Base-by-base conservation (phyloP, 1,140 invertebrate species). In the Pteromalus puparum region DNA sequence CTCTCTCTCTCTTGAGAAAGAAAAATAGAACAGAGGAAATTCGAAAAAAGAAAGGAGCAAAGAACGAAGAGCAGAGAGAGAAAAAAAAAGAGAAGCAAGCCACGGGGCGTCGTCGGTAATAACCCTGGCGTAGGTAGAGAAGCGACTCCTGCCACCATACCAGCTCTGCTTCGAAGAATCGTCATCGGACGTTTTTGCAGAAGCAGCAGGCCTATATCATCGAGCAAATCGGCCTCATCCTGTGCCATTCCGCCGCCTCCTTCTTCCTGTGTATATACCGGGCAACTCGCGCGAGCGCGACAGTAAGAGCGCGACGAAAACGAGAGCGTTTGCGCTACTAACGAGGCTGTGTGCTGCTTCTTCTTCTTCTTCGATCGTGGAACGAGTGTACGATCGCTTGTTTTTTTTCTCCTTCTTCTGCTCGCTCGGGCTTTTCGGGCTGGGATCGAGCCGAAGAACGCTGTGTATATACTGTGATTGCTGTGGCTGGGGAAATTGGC, bases 221-320 rank as follows among this genome's bases (percentile, higher is more conserved):
- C 78, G 78, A 48, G 79, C 76, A 85, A 85, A 85, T 85, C 65
- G 83, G 72, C 68, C 79, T 80, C 83, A 84, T 84, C 83, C 83
- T 84, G 83, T 84, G 70, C 15, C 77, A n/a, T 24, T 72, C 68
- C 53, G n/a, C 68, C 77, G 67, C 67, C 77, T 26, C 77, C 83
- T 38, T 53, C 83, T 80, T 84, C 83, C 77, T 73, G 34, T 70
- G 73, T 34, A n/a, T n/a, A n/a, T n/a, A 6, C 7, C 42, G 34
- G 12, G 72, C 28, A 30, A n/a, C 28, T 79, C 67, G 53, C 21
- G 74, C 81, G 34, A 70, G 42, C 67, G 68, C 77, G 70, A 73
- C 46, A 80, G 67, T 42, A 84, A 30, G 70, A 28, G 68, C 46
- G 48, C 48, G 48, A 65, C 74, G 76, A 78, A 78, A 78, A 78